Evolutionary conservation across 2,797 vertebrate species (phyloP).

Genomic region (Hydrocynus forskahlii): DNA sequence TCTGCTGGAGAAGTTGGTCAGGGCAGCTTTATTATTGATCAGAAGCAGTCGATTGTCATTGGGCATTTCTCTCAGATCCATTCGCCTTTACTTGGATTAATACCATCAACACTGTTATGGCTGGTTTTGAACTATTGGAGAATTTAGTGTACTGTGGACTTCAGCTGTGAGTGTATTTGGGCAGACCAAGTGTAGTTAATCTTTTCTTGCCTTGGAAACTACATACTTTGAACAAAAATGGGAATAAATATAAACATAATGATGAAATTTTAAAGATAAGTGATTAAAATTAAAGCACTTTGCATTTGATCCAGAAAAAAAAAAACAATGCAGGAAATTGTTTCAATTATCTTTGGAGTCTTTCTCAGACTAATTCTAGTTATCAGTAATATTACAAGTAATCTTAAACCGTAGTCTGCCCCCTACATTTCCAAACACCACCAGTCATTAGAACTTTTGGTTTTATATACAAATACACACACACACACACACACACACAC

Average conservation of each 20-base stretch:
- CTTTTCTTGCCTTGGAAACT: neutral
- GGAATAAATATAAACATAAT: neutral
- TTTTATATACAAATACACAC: too few species aligned
- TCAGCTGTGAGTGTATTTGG: constrained; percentile 4
- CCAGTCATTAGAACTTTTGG: too few species aligned
- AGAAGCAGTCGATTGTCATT: constrained; percentile 64
- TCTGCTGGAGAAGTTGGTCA: constrained; percentile 61
- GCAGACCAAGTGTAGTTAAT: too few species aligned
- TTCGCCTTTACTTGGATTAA: constrained; percentile 44
- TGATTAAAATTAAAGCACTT: too few species aligned
- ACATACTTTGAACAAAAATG: neutral
- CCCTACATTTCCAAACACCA: too few species aligned
- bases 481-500: too few species aligned
- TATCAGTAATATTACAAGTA: too few species aligned
- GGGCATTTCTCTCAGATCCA: constrained; percentile 55
- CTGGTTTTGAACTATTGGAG: neutral
- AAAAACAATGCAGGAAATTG: too few species aligned
- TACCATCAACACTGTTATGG: constrained; percentile 23
- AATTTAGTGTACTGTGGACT: neutral
- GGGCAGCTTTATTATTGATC: constrained; percentile 69
- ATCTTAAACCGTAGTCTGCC: too few species aligned
- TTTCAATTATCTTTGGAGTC: too few species aligned
- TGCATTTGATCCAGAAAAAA: too few species aligned
- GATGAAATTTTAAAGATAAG: neutral
- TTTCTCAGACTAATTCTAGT: neutral